A percentile compares a stretch with the other conserved stretches of the same genome.
These are phyloP conservation scores for Siniperca undulata DNA, from an alignment of 2,797 vertebrate species.

Conservation along the genomic window DNA sequence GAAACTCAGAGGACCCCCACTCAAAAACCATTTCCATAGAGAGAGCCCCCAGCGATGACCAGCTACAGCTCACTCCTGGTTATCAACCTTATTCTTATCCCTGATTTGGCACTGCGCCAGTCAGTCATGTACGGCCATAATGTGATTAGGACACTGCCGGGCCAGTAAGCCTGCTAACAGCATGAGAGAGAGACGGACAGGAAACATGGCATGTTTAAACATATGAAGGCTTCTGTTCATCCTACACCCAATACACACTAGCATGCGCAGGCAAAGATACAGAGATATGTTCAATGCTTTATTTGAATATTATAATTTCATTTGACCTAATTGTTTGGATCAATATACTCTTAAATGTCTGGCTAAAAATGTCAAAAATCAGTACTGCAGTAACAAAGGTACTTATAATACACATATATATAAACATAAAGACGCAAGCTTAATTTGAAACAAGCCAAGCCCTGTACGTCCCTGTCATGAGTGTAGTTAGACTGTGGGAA, in stretches of 20 bases:
- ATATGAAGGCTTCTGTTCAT: slow-evolving; percentile 51
- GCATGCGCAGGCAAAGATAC: background rate
- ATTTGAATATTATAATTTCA: slow-evolving; percentile 33
- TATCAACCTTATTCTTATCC: slow-evolving; percentile 66
- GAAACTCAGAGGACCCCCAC: background rate
- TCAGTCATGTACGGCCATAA: slow-evolving; percentile 73
- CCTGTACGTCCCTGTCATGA: slow-evolving; percentile 18
- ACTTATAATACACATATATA: background rate
- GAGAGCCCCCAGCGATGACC: slow-evolving; percentile 16
- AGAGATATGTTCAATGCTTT: background rate
- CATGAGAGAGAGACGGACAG: slow-evolving; percentile 44
- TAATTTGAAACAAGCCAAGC: slow-evolving; percentile 14
- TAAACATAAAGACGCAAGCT: background rate
- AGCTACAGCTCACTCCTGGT: slow-evolving; percentile 41
- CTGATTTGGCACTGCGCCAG: slow-evolving; percentile 65
- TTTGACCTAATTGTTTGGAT: slow-evolving; percentile 17
- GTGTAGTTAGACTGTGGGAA: slow-evolving; percentile 57
- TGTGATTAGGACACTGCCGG: slow-evolving; percentile 80
- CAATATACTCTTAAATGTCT: background rate
- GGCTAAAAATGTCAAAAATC: background rate
- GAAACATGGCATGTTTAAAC: slow-evolving; percentile 50
- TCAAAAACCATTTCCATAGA: background rate
- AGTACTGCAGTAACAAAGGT: background rate
- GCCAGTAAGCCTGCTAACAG: slow-evolving; percentile 75
- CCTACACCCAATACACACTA: background rate